phyloP scores from a whole-genome alignment of 2,113 vertebrate species.

The Chloebia gouldiae region DNA sequence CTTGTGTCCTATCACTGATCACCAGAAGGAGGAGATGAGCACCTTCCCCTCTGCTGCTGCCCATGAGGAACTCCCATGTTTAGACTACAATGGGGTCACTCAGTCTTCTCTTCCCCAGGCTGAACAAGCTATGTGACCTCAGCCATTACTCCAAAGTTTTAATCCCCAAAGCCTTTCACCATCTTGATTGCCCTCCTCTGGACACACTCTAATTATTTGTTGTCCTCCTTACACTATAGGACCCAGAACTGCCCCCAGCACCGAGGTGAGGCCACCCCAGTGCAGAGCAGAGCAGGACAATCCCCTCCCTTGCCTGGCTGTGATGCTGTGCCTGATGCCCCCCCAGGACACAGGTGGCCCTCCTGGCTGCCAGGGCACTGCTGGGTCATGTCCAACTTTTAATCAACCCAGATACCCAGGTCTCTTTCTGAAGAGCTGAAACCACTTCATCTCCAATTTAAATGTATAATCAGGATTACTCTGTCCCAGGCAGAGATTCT shows the following conservation, averaged over 20 bases:
- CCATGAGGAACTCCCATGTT: not conserved
- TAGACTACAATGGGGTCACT: no score
- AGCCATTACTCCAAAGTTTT: not conserved
- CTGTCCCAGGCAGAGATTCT: not conserved
- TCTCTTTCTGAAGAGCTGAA: not conserved
- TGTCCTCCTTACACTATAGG: not conserved
- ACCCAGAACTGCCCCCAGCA: not conserved
- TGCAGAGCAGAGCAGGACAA: rapidly evolving
- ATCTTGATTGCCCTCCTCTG: rapidly evolving
- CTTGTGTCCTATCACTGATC: not conserved
- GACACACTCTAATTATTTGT: not conserved
- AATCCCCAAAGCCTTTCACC: not conserved
- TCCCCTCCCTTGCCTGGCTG: rapidly evolving
- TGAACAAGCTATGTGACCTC: not conserved
- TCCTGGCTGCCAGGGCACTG: not conserved
- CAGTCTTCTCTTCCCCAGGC: no score
- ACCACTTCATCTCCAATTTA: not conserved
- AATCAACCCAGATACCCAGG: not conserved
- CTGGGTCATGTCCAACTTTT: rapidly evolving
- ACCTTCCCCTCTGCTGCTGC: not conserved
- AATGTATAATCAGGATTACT: not conserved
- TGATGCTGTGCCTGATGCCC: not conserved
- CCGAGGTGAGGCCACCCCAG: rapidly evolving
- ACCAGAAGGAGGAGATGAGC: not conserved
- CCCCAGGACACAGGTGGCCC: rapidly evolving